A percentile compares a stretch with the other conserved stretches of the same genome.
phyloP scores from a whole-genome alignment of 2,888 invertebrate species.

The Eubasilissa splendida region DNA sequence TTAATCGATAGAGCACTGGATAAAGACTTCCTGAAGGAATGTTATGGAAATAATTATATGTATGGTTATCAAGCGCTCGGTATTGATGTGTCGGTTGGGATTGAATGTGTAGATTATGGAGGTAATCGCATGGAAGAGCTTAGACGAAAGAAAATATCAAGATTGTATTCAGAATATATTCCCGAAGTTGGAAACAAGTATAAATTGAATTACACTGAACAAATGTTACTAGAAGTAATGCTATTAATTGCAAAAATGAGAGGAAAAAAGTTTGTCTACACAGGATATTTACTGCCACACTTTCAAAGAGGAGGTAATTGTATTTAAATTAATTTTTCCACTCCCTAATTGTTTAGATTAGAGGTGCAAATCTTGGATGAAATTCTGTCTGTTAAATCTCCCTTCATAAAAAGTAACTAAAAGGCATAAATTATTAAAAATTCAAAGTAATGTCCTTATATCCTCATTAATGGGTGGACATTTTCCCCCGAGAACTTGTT shows the following conservation, averaged over 20 bases:
- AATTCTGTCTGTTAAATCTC: not conserved
- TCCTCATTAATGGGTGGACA: no score
- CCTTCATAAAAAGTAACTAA: no score
- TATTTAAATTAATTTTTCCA: not conserved
- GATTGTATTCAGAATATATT: not conserved
- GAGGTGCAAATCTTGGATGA: no score
- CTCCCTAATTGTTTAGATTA: not conserved
- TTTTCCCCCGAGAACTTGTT: no score
- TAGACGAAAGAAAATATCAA: not conserved
- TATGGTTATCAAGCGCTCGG: not conserved
- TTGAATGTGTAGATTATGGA: constrained; percentile 21
- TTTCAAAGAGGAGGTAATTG: constrained; percentile 25
- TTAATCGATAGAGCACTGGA: not conserved
- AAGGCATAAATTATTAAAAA: not conserved
- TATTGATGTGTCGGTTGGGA: constrained; percentile 1
- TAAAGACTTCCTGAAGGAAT: not conserved
- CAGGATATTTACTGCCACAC: constrained; percentile 29
- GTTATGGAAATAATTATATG: not conserved
- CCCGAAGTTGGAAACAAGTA: constrained; percentile 29
- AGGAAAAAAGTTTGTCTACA: constrained; percentile 22
- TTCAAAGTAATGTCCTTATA: no score
- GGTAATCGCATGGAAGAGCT: constrained; percentile 6
- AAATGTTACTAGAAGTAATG: constrained; percentile 1
- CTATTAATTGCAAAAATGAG: constrained; percentile 17
- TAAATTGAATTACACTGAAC: not conserved